Evolutionary conservation across 2,113 vertebrate genomes (phyloP).

Genomic region (Diadophis punctatus): DNA sequence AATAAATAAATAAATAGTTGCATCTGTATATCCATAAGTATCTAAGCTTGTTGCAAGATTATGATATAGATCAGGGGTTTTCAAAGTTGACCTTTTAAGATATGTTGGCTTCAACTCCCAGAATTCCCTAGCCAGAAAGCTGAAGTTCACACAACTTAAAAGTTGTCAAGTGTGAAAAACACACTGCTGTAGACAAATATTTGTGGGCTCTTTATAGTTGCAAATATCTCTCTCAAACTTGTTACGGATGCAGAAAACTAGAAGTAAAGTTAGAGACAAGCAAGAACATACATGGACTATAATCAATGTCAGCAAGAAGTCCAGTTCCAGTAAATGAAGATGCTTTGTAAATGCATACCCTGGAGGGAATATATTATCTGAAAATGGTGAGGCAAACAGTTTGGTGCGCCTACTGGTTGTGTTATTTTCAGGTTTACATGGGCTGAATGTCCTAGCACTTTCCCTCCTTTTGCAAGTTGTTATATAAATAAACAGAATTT

Average conservation of each 20-base stretch:
- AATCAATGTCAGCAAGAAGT: neutral
- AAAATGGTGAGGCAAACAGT: neutral
- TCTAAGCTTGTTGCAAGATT: neutral
- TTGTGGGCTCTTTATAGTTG: neutral
- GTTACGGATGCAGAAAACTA: neutral
- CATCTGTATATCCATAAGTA: neutral
- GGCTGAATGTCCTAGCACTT: slow-evolving; percentile 42
- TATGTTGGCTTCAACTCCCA: neutral
- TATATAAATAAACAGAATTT: slow-evolving; percentile 48
- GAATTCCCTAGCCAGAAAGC: neutral
- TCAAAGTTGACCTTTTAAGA: neutral
- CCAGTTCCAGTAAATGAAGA: neutral
- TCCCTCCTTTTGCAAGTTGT: slow-evolving; percentile 41
- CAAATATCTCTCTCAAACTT: neutral
- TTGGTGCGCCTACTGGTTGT: neutral
- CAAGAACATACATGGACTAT: neutral
- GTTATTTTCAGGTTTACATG: slow-evolving; percentile 16
- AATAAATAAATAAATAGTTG: too few relatives aligned
- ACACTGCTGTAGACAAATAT: neutral
- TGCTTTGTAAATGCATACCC: neutral
- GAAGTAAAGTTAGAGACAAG: neutral
- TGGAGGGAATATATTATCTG: neutral
- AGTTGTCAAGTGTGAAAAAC: neutral
- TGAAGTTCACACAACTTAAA: neutral
- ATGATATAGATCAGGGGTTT: neutral